phyloP scores from a whole-genome alignment of 2,113 vertebrate genomes.

The Tupaia chinensis region DNA sequence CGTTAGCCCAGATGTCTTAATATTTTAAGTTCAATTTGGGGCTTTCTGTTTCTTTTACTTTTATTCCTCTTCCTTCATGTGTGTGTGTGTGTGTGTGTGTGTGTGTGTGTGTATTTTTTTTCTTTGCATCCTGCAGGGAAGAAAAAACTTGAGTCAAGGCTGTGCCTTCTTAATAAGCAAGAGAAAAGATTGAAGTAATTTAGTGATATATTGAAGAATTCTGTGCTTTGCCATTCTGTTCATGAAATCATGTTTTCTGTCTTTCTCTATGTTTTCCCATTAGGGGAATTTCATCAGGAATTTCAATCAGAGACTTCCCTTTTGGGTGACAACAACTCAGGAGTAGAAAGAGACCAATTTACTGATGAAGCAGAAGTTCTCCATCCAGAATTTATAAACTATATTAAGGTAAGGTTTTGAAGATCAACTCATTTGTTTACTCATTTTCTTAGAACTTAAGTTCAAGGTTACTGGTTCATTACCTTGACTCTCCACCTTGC shows the following conservation, averaged over 20 bases:
- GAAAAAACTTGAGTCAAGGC: background rate
- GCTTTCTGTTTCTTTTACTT: background rate
- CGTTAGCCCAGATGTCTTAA: background rate
- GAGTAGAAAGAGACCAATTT: slow-evolving; percentile 87
- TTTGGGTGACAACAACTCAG: slow-evolving; percentile 85
- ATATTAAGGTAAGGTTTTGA: slow-evolving; percentile 91
- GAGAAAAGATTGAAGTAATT: background rate
- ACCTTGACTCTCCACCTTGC: background rate
- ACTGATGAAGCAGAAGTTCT: slow-evolving; percentile 86
- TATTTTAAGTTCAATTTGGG: background rate
- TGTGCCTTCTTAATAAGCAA: background rate
- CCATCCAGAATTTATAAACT: slow-evolving; percentile 90
- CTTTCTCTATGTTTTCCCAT: background rate
- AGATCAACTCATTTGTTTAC: background rate
- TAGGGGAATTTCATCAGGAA: slow-evolving; percentile 89
- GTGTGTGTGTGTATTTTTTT: background rate
- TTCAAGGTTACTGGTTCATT: background rate
- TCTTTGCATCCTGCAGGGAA: background rate
- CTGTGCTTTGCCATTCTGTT: background rate
- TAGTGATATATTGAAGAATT: background rate
- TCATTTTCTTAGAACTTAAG: slow-evolving; percentile 16
- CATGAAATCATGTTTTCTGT: background rate
- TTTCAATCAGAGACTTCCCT: slow-evolving; percentile 78
- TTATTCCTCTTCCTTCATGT: background rate
- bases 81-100: no score